Conservation (phyloP, 1,140 invertebrate species). For the Tribolium castaneum region DNA sequence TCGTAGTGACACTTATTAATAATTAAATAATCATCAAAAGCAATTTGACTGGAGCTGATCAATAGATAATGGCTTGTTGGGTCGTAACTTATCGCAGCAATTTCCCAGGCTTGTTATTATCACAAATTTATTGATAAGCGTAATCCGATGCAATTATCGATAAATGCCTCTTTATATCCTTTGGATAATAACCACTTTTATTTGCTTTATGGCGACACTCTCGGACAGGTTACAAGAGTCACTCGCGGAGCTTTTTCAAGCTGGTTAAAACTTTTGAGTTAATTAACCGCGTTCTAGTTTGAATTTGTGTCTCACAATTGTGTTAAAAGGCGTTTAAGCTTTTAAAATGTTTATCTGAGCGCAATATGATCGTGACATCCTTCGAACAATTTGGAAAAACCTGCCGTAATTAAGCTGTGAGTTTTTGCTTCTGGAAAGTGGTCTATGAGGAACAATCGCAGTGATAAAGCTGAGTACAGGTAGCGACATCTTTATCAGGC, state of each 20-base stretch:
- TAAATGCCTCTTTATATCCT: not conserved
- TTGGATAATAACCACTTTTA: not conserved
- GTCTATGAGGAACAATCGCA: slow-evolving; percentile 2
- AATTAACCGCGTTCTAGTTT: not conserved
- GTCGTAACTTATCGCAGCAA: slow-evolving; percentile 17
- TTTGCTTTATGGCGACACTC: slow-evolving; percentile 7
- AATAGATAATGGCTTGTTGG: slow-evolving; percentile 29
- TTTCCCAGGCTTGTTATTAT: slow-evolving; percentile 27
- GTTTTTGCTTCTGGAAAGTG: not conserved
- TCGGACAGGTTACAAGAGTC: not conserved
- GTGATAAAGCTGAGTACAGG: slow-evolving; percentile 50
- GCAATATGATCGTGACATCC: slow-evolving; percentile 3
- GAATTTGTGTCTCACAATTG: not conserved
- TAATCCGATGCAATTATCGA: slow-evolving; percentile 11
- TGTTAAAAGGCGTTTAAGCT: slow-evolving; percentile 7
- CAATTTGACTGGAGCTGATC: slow-evolving; percentile 22
- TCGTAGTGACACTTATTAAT: slow-evolving; percentile 29
- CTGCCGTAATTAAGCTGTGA: too few species aligned
- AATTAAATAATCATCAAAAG: slow-evolving; percentile 33
- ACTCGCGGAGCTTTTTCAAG: not conserved
- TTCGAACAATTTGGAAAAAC: not conserved
- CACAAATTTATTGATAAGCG: slow-evolving; percentile 35
- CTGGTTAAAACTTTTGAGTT: not conserved
- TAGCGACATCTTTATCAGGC: slow-evolving; percentile 54
- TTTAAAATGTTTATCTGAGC: slow-evolving; percentile 4